A percentile compares a stretch with the other conserved stretches of the same genome.
These are phyloP conservation scores for Xyrichtys novacula DNA, from an alignment of 2,797 vertebrate genomes.

Conservation along the genomic window DNA sequence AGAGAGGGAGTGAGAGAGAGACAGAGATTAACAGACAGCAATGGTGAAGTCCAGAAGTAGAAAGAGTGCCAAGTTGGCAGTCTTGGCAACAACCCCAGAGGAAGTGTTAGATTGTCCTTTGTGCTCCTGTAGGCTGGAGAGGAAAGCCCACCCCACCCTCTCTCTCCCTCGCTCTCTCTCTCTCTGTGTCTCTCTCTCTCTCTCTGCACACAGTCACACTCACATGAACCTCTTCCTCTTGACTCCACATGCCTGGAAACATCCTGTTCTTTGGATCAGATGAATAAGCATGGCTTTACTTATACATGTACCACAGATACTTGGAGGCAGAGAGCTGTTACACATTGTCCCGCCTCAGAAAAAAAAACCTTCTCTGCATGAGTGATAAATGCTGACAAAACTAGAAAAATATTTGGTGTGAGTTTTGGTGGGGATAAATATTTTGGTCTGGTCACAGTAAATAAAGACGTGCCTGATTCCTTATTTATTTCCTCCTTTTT, in stretches of 20 bases:
- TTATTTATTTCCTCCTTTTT: slow-evolving; percentile 27
- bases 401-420: slow-evolving; percentile 16
- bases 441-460: slow-evolving; percentile 6
- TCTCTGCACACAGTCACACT: slow-evolving; percentile 58
- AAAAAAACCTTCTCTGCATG: slow-evolving; percentile 37
- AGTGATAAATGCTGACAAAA: slow-evolving; percentile 33
- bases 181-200: slow-evolving; percentile 20
- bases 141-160: slow-evolving; percentile 77
- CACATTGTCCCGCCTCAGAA: slow-evolving; percentile 1
- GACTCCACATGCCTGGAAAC: slow-evolving; percentile 78
- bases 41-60: slow-evolving; percentile 71
- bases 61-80: slow-evolving; percentile 86
- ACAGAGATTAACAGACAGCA: slow-evolving; percentile 60
- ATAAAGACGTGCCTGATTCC: slow-evolving; percentile 15
- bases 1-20: slow-evolving; percentile 26
- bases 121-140: slow-evolving; percentile 84
- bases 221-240: slow-evolving; percentile 79
- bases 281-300: slow-evolving; percentile 72
- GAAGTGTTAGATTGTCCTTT: slow-evolving; percentile 88
- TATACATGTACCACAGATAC: slow-evolving; percentile 51
- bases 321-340: slow-evolving; percentile 31
- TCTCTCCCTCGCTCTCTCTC: not conserved
- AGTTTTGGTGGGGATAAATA: slow-evolving; percentile 23
- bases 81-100: slow-evolving; percentile 84
- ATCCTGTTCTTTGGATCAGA: slow-evolving; percentile 84